Evolutionary conservation across 2,888 invertebrate genomes (phyloP), one percentile per base, ranked within the genome.

Genomic region (Achlya flavicornis): DNA sequence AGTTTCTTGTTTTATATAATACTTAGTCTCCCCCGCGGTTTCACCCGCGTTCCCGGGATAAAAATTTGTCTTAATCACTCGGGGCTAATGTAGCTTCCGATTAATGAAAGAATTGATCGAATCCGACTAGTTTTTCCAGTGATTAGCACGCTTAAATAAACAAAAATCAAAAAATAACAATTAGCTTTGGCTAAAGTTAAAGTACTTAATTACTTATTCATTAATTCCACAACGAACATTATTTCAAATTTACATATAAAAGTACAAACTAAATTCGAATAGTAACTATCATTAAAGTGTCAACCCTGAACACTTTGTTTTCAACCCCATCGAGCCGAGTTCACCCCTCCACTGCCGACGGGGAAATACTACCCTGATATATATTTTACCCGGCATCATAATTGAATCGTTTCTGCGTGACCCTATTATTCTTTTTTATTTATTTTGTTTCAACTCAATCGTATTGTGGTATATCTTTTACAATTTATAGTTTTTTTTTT

Each of bases 401-500:
- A 53, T 53, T 53, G 53, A 53, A 53, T 53, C 10, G 53, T 53
- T 19, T 53, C 16, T 10, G 53, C 53, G 53, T 53, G 53, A 53
- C 53, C 19, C 53, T 53, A 53, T 53, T 53, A 19, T 53, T 53
- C 53, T 19, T 53, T 53, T 53, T 53, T 53, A 53, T 53, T 53
- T 53, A 19, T 53, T 53, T 53, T 53, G 53, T 53, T 53, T 53
- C 53, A 53, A 53, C 10, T 53, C 19, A 41, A 41, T 41, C 12
- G 41, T 41, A 12, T 3, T 4, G 53, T 6, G 43, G 1, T 53
- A 4, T 19, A 10, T 19, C 53, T 16, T 53, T 3, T 4, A 10
- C 19, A 19, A 19, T 46, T 46, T 46, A 14, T 5, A 46, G 46
- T 46, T 14, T n/a, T 16, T 48, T 48, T 46, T n/a, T 46, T 14